These are phyloP conservation scores for Perodicticus potto DNA, from an alignment of 2,797 vertebrate genomes.

Conservation along the genomic window DNA sequence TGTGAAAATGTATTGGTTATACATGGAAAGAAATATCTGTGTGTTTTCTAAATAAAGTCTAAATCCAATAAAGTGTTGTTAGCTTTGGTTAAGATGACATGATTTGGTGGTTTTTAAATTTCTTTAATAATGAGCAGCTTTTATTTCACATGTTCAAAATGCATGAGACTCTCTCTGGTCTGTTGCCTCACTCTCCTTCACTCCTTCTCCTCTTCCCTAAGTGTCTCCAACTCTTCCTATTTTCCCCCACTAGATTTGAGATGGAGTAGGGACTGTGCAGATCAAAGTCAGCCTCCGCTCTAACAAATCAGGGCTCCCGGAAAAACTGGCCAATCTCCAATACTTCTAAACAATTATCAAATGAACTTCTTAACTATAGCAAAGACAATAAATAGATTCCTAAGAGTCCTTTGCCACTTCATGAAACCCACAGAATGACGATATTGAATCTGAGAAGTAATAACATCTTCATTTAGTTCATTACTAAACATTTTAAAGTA, in stretches of 20 bases:
- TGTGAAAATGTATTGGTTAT: slow-evolving; percentile 17
- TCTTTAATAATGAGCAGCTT: background rate
- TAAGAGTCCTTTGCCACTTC: background rate
- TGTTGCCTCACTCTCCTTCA: background rate
- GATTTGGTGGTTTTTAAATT: slow-evolving; percentile 21
- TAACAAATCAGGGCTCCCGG: background rate
- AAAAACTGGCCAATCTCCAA: slow-evolving; percentile 16
- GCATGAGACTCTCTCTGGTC: background rate
- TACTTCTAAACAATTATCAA: slow-evolving; percentile 46
- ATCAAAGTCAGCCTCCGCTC: background rate
- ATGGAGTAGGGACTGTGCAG: background rate
- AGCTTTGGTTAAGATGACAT: slow-evolving; percentile 27
- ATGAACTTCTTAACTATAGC: slow-evolving; percentile 22
- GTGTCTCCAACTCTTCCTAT: background rate
- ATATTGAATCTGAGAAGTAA: slow-evolving; percentile 43
- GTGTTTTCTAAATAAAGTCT: slow-evolving; percentile 22
- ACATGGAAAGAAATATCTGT: slow-evolving; percentile 35
- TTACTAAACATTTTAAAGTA: slow-evolving; percentile 66
- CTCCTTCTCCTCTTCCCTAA: background rate
- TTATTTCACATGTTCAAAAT: background rate
- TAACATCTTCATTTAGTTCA: slow-evolving; percentile 67
- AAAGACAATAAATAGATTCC: slow-evolving; percentile 2
- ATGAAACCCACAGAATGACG: slow-evolving; percentile 66
- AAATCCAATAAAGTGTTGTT: background rate
- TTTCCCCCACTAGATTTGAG: background rate